These are phyloP conservation scores for Drymodes brunneopygia DNA, from an alignment of 2,113 vertebrate genomes.

Conservation along the genomic window DNA sequence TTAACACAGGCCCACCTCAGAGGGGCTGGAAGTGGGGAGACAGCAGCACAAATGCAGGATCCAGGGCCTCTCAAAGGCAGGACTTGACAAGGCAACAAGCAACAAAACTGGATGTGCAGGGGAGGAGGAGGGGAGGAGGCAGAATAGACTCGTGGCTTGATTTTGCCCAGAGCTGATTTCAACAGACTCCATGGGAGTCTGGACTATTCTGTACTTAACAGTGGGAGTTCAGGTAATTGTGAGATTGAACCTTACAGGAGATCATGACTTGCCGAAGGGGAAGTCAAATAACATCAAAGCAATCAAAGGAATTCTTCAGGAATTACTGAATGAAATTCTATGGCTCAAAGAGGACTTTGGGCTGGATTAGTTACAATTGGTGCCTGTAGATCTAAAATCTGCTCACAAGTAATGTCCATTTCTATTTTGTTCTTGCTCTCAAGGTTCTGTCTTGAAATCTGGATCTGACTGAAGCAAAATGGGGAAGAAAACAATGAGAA, in stretches of 20 bases:
- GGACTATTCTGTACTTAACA: neutral
- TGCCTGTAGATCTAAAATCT: neutral
- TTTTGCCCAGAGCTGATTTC: conserved; percentile 32
- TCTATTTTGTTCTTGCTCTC: neutral
- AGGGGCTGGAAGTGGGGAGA: neutral
- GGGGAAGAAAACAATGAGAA: neutral
- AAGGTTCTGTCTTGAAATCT: neutral
- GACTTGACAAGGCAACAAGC: neutral
- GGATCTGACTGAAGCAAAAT: neutral
- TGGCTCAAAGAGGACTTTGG: neutral
- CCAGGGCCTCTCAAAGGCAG: neutral
- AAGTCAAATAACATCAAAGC: conserved; percentile 51
- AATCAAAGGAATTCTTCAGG: conserved; percentile 43
- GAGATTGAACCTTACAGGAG: conserved; percentile 24
- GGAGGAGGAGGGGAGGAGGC: neutral
- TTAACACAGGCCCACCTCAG: neutral
- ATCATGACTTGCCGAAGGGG: conserved; percentile 4
- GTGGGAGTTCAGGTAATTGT: conserved; percentile 44
- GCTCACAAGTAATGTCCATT: neutral
- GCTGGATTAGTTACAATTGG: neutral
- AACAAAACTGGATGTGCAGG: conserved; percentile 13
- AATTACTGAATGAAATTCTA: conserved; percentile 14
- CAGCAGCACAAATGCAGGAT: neutral
- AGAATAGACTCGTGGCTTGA: neutral
- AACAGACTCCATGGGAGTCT: conserved; percentile 22